Evolutionary conservation across 1,140 invertebrate species (phyloP).

Genomic region (Bombus consobrinus): DNA sequence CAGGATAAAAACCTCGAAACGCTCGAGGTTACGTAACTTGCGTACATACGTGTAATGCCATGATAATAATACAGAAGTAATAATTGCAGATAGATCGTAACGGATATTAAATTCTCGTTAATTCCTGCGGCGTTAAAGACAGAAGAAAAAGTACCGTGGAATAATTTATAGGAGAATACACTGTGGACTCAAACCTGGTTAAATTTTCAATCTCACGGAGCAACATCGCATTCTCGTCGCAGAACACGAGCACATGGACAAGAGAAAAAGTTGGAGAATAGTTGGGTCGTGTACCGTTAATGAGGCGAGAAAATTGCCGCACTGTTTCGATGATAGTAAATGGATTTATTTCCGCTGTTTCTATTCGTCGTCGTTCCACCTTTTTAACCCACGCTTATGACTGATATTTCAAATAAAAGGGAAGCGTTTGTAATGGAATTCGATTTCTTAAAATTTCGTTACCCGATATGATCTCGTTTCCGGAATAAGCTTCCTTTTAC

Average conservation of each 20-base stretch:
- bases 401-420: background rate
- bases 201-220: background rate
- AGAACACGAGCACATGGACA: too few species aligned
- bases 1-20: background rate
- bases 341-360: slow-evolving; percentile 1
- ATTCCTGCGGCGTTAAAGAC: background rate
- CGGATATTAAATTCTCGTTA: slow-evolving; percentile 7
- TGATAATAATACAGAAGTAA: background rate
- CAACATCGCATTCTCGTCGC: background rate
- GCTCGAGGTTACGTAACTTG: background rate
- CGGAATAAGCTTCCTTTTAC: background rate
- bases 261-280: background rate
- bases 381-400: background rate
- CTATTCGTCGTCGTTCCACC: background rate
- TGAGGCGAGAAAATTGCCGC: background rate
- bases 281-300: background rate
- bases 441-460: background rate
- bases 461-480: background rate
- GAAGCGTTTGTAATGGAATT: background rate
- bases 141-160: background rate
- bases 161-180: background rate
- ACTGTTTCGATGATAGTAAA: background rate
- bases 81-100: background rate
- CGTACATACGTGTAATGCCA: background rate
- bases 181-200: background rate